Evolutionary conservation across 1,140 invertebrate species (phyloP).

Genomic region (Procambarus virginalis): DNA sequence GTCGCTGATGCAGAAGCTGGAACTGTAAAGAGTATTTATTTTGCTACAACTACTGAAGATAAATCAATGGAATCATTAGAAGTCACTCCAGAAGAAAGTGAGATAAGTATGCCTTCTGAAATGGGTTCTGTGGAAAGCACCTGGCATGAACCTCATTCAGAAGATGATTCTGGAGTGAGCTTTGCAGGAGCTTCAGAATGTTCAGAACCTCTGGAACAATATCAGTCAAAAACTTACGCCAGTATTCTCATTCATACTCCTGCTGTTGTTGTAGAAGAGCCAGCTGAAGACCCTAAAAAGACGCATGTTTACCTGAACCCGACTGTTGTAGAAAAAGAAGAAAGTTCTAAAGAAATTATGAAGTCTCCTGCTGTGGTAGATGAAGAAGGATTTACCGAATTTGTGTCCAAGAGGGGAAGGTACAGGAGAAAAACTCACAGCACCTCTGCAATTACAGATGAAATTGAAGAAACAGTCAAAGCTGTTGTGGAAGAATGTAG

Average conservation of each 20-base stretch:
- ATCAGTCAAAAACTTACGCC: constrained; percentile 55
- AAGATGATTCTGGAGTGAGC: constrained; percentile 38
- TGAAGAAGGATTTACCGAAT: constrained; percentile 76
- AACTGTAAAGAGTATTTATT: constrained; percentile 11
- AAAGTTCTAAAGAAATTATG: not conserved
- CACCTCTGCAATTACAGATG: constrained; percentile 67
- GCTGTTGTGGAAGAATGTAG: constrained; percentile 31
- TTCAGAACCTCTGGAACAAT: constrained; percentile 1
- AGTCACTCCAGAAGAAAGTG: constrained; percentile 13
- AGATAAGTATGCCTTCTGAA: not conserved
- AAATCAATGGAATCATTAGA: constrained; percentile 11
- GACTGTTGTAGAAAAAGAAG: constrained; percentile 28
- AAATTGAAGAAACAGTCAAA: constrained; percentile 50
- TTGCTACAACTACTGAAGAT: not conserved
- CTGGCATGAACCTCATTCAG: not conserved
- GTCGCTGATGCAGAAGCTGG: not conserved
- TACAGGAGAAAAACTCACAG: constrained; percentile 65
- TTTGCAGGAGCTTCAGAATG: not conserved
- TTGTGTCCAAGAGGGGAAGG: constrained; percentile 72
- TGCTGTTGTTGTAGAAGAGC: constrained; percentile 70
- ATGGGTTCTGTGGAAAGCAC: not conserved
- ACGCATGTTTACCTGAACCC: constrained; percentile 57
- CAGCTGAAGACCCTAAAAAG: constrained; percentile 59
- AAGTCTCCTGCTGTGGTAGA: constrained; percentile 72
- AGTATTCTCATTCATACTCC: constrained; percentile 63